Percentiles rank a stretch among this genome's conserved stretches.
These are phyloP conservation scores for Mus spretus DNA, from an alignment of 2,797 vertebrate species.

Conservation along the genomic window DNA sequence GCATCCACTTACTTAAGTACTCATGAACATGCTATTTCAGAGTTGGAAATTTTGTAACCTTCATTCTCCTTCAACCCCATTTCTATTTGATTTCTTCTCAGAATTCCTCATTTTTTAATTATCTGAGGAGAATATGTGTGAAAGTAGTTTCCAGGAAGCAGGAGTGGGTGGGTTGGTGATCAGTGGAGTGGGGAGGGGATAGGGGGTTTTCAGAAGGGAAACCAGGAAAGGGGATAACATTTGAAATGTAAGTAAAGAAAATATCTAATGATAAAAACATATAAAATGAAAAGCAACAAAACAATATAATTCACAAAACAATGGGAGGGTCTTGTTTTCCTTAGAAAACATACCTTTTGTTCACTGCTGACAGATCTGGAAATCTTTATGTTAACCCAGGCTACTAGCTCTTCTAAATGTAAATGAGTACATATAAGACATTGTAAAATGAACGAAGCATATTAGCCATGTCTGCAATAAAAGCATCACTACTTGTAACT, in stretches of 20 bases:
- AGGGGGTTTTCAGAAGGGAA: too few species aligned
- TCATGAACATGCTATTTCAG: conserved; percentile 17
- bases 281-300: conserved; percentile 41
- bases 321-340: background rate
- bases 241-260: too few species aligned
- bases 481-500: background rate
- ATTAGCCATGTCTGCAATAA: background rate
- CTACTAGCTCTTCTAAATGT: background rate
- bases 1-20: conserved; percentile 31
- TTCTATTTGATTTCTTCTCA: conserved; percentile 60
- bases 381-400: background rate
- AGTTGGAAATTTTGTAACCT: conserved; percentile 48
- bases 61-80: background rate
- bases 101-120: conserved; percentile 23
- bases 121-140: conserved; percentile 21
- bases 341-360: background rate
- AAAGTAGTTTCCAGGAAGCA: background rate
- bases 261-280: too few species aligned
- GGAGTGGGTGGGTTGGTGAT: too few species aligned
- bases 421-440: background rate
- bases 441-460: background rate
- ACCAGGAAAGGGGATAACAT: too few species aligned
- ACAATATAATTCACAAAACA: background rate
- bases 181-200: too few species aligned
- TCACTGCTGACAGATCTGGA: background rate